phyloP scores from a whole-genome alignment of 1,140 invertebrate genomes.

The Solen grandis region DNA sequence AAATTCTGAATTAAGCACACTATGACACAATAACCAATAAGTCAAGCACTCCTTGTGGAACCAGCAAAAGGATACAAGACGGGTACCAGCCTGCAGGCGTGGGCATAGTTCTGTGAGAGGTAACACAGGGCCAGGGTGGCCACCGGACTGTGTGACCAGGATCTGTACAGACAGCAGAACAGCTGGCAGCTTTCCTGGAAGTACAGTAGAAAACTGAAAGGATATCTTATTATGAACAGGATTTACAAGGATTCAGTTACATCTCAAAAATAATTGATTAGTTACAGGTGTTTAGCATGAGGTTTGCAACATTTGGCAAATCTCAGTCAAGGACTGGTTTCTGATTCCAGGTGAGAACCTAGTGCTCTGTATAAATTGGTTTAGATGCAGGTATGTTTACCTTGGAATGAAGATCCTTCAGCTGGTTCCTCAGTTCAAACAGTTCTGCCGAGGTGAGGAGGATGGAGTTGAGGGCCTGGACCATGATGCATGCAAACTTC shows the following conservation, averaged over 20 bases:
- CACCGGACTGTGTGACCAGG: constrained; percentile 98
- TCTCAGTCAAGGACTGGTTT: too few relatives aligned
- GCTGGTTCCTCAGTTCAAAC: constrained; percentile 91
- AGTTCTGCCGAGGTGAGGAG: constrained; percentile 96
- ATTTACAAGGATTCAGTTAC: too few relatives aligned
- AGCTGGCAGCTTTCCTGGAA: constrained; percentile 89
- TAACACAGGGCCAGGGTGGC: constrained; percentile 96
- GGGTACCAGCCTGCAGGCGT: constrained; percentile 93
- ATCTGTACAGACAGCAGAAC: constrained; percentile 94
- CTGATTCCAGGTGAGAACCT: too few relatives aligned
- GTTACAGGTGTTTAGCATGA: too few relatives aligned
- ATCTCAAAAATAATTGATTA: too few relatives aligned
- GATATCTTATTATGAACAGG: too few relatives aligned
- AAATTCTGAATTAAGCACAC: too few relatives aligned
- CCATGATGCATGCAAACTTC: constrained; percentile 94
- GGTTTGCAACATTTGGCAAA: too few relatives aligned
- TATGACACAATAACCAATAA: too few relatives aligned
- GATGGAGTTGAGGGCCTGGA: constrained; percentile 95
- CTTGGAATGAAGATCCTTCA: constrained; percentile 91
- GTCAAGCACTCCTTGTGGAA: too few relatives aligned
- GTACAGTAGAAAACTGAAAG: neutral
- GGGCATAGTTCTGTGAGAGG: constrained; percentile 96
- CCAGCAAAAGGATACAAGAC: constrained; percentile 89
- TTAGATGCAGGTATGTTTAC: constrained; percentile 81
- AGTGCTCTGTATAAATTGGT: too few relatives aligned